These are phyloP conservation scores for Xiphophorus couchianus DNA, from an alignment of 2,113 vertebrate genomes.

Conservation along the genomic window DNA sequence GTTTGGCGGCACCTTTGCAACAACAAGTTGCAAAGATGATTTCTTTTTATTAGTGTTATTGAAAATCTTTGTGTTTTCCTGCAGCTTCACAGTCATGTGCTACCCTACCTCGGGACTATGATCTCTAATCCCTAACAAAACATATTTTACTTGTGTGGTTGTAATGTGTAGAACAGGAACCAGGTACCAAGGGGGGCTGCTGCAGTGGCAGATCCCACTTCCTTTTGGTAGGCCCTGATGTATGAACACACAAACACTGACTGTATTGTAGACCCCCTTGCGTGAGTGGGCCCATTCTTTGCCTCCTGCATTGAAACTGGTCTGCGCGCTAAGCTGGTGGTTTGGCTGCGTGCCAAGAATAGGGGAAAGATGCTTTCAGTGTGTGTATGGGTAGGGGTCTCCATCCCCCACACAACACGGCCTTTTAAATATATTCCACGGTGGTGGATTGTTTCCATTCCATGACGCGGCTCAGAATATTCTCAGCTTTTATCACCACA, in stretches of 20 bases:
- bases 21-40: too few species aligned
- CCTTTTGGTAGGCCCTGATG: slow-evolving; percentile 27
- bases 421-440: slow-evolving; percentile 36
- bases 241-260: slow-evolving; percentile 54
- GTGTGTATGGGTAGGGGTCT: neutral
- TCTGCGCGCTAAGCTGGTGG: slow-evolving; percentile 57
- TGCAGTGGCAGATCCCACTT: slow-evolving; percentile 46
- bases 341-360: slow-evolving; percentile 55
- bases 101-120: neutral
- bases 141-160: neutral
- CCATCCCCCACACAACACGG: slow-evolving; percentile 6
- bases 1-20: too few species aligned
- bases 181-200: slow-evolving; percentile 23
- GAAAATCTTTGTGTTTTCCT: neutral
- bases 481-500: neutral
- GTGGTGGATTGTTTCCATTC: too few species aligned
- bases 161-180: neutral
- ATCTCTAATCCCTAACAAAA: neutral
- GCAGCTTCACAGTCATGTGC: neutral
- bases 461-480: neutral
- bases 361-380: slow-evolving; percentile 21
- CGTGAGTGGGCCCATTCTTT: slow-evolving; percentile 63
- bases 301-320: slow-evolving; percentile 50
- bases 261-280: slow-evolving; percentile 58
- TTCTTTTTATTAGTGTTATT: neutral